phyloP scores from a whole-genome alignment of 2,113 vertebrate species.

The Gadus chalcogrammus region DNA sequence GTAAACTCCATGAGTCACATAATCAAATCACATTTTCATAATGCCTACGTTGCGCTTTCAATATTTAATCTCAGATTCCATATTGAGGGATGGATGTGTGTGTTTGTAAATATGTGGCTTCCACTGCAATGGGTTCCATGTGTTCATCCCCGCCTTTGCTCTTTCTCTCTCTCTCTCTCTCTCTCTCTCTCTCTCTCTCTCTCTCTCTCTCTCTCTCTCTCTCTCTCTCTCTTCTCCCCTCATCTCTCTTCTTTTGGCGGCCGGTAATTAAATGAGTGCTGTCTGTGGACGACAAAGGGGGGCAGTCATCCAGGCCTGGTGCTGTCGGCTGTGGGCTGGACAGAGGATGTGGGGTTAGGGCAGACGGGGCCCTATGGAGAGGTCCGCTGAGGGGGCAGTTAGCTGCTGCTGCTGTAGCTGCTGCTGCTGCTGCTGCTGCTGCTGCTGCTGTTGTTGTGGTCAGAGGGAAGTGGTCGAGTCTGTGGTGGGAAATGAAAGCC shows the following conservation, averaged over 20 bases:
- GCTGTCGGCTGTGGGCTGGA: conserved; percentile 22
- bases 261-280: conserved; percentile 59
- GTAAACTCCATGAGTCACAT: conserved; percentile 43
- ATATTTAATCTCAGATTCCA: conserved; percentile 68
- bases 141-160: conserved; percentile 6
- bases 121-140: conserved; percentile 1
- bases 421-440: no score
- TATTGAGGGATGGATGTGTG: conserved; percentile 50
- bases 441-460: no score
- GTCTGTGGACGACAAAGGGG: conserved; percentile 61
- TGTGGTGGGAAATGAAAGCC: no score
- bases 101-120: not conserved
- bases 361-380: no score
- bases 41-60: conserved; percentile 47
- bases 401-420: no score
- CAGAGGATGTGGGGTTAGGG: no score
- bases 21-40: conserved; percentile 72
- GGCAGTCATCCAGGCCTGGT: conserved; percentile 55
- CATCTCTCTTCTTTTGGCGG: conserved; percentile 17
- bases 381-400: no score
- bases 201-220: not conserved
- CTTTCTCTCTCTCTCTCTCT: not conserved
- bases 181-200: not conserved
- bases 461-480: no score
- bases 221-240: not conserved